Evolutionary conservation across 2,888 invertebrate species (phyloP).

Genomic region (Athalia rosae): DNA sequence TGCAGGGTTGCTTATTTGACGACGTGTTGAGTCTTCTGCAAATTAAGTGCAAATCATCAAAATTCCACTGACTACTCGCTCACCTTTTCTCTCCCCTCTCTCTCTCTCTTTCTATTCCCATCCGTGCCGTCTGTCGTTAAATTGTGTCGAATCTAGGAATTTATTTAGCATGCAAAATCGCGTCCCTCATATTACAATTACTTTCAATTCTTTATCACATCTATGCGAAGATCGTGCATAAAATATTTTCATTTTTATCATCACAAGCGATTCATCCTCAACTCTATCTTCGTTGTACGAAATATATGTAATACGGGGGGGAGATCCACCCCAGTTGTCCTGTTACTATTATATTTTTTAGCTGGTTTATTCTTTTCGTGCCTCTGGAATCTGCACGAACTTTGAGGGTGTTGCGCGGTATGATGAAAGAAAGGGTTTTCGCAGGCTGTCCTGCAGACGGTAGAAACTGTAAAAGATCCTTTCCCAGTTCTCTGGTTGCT

Average conservation of each 20-base stretch:
- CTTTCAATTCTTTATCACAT: too few relatives aligned
- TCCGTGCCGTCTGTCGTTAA: conserved; percentile 32
- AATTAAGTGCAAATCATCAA: conserved; percentile 45
- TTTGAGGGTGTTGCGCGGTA: not conserved
- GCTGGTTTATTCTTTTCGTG: conserved; percentile 5
- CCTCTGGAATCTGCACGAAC: not conserved
- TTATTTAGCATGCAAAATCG: not conserved
- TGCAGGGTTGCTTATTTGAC: conserved; percentile 40
- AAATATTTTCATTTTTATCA: too few relatives aligned
- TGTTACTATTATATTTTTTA: not conserved
- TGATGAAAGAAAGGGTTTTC: not conserved
- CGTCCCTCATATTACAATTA: too few relatives aligned
- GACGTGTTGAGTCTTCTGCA: conserved; percentile 39
- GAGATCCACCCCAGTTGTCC: too few relatives aligned
- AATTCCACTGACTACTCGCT: conserved; percentile 29
- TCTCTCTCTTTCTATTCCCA: not conserved
- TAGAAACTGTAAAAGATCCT: conserved; percentile 42
- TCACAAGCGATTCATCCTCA: too few relatives aligned
- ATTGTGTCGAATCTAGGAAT: not conserved
- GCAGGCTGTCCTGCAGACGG: conserved; percentile 6
- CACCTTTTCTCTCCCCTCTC: not conserved
- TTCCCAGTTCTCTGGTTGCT: conserved; percentile 23
- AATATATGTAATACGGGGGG: too few relatives aligned
- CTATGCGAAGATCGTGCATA: too few relatives aligned
- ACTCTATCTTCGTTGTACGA: too few relatives aligned